These are phyloP conservation scores for Eupristina koningsbergeri DNA, from an alignment of 1,140 invertebrate species.

Conservation along the genomic window DNA sequence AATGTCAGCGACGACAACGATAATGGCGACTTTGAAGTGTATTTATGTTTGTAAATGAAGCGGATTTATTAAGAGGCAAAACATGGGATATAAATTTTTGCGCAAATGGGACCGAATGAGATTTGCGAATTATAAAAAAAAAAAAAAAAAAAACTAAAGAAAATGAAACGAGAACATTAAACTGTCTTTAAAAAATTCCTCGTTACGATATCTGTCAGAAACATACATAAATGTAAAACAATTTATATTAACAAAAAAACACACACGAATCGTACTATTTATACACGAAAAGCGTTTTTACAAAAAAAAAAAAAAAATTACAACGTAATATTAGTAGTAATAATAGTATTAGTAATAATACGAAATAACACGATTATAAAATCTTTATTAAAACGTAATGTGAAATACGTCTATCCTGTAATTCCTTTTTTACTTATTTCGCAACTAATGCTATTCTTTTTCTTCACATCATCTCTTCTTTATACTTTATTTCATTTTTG, in stretches of 20 bases:
- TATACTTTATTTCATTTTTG: neutral
- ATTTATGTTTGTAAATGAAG: neutral
- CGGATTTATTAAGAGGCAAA: constrained; percentile 1
- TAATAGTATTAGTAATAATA: neutral
- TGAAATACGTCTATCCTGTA: constrained; percentile 16
- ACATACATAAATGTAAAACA: constrained; percentile 52
- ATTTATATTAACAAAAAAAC: constrained; percentile 47
- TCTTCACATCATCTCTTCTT: neutral
- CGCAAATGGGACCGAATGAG: neutral
- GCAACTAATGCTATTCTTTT: neutral
- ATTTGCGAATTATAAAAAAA: constrained; percentile 12
- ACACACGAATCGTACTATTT: constrained; percentile 46
- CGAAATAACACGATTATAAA: neutral
- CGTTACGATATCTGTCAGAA: constrained; percentile 47
- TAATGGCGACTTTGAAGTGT: neutral
- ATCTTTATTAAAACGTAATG: constrained; percentile 18
- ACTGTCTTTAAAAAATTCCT: constrained; percentile 39
- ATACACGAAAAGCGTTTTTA: constrained; percentile 51
- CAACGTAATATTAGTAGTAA: constrained; percentile 1
- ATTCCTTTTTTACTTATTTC: constrained; percentile 1
- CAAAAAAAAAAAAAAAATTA: constrained; percentile 27
- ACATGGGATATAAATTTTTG: neutral
- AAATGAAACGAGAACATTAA: neutral
- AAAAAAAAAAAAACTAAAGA: neutral
- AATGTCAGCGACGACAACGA: neutral